A percentile compares a stretch with the other conserved stretches of the same genome.
Conservation (phyloP, 35 echinoderm and acorn worm species). For the Eucidaris tribuloides region DNA sequence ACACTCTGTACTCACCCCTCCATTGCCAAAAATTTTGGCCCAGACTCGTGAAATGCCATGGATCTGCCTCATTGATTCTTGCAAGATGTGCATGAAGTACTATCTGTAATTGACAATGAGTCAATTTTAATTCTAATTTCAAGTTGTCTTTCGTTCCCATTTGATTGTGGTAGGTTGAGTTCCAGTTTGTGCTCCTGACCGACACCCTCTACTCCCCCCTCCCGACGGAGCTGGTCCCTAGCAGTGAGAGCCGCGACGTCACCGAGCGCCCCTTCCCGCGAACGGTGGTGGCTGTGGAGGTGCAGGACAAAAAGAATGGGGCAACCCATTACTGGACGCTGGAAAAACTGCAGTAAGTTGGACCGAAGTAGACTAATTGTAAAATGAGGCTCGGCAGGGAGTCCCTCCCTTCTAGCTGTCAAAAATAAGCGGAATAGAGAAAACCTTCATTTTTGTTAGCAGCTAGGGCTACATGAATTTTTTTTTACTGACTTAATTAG, state of each 20-base stretch:
- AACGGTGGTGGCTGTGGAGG: conserved; percentile 88
- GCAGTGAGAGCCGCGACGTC: conserved; percentile 58
- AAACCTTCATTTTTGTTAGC: no score
- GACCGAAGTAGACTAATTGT: neutral
- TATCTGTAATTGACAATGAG: conserved; percentile 79
- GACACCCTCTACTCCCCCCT: conserved; percentile 99
- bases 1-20: conserved; percentile 92
- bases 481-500: no score
- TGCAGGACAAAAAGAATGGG: conserved; percentile 95
- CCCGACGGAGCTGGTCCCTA: conserved; percentile 74
- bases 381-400: no score
- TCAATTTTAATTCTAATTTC: conserved; percentile 81
- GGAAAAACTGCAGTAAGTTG: conserved; percentile 84
- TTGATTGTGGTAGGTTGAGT: conserved; percentile 95
- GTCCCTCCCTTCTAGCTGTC: no score
- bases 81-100: conserved; percentile 41
- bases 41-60: no score
- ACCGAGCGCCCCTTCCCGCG: conserved; percentile 79
- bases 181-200: conserved; percentile 92
- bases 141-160: no score
- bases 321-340: conserved; percentile 93
- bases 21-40: no score
- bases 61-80: conserved; percentile 65
- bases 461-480: no score
- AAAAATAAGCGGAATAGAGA: no score